Base-by-base conservation (phyloP, 2,797 vertebrate genomes). In the Danionella dracula region DNA sequence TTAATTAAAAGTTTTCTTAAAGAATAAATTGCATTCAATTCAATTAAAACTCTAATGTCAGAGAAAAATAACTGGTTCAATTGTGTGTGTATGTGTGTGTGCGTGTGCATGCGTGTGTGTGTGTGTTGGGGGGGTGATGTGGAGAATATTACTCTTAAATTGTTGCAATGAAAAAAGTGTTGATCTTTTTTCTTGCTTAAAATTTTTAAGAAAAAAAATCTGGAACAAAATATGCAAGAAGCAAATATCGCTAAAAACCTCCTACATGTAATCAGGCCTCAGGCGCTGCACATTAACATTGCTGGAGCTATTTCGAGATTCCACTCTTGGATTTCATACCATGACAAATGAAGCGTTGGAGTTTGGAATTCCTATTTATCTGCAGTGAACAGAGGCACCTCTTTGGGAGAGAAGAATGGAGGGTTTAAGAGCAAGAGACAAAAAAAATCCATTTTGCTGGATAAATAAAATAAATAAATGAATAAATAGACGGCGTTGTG, bases 1-100 rank as follows among this genome's bases (percentile, higher is more conserved):
- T 90, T 90, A 88, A 91, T 91, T 90, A 90, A 91, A 91, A 91
- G 86, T 90, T 91, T 91, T 90, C 87, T 89, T 89, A 87, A 78
- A 87, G 87, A 90, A 89, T 90, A 91, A 89, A 90, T 90, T 89
- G 85, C 85, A 87, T 90, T 90, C 87, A 87, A 89, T 91, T 91
- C 85, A 90, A 90, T 90, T 90, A 89, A 90, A 90, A 89, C 83
- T 89, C 85, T 90, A 90, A 90, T 89, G 87, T 89, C 85, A 90
- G 82, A 82, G 83, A 83, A 85, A 86, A 91, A 90, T 90, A 90
- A 90, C 90, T 83, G 87, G 84, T 85, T 83, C 78, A 86, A n/a
- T n/a, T n/a, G n/a, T n/a, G n/a, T n/a, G n/a, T n/a, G n/a, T n/a
- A n/a, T n/a, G n/a, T n/a, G n/a, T n/a, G n/a, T n/a, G n/a, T n/a